Base-by-base conservation (phyloP, 2,888 invertebrate species). In the Bibio marci region DNA sequence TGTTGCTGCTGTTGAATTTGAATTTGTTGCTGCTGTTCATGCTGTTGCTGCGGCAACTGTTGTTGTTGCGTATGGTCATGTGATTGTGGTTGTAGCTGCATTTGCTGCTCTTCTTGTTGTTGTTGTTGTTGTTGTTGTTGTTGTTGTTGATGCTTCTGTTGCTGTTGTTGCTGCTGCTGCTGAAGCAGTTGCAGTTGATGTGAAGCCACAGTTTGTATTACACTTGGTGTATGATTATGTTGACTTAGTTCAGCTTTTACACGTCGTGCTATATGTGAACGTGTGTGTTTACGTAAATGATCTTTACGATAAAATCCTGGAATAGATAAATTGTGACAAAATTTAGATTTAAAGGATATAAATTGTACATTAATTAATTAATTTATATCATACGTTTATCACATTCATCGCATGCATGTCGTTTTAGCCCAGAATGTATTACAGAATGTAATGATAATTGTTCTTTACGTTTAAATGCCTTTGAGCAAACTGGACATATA, bases 401-500 rank as follows among this genome's bases (percentile, higher is more conserved):
- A 50, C 87, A 88, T 55, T 86, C 85, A 38, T 78, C 77, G 56
- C 88, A 88, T 14, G 82, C 69, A 50, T 87, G 86, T 38, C 85
- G 67, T 56, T 87, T 87, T 59, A 86, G 80, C 0, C 87, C 87
- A 1, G 86, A 85, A 56, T 88, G 87, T 50, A 87, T 87, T 42
- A 87, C 85, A 58, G 85, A 83, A 64, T 88, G 87, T 48, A 87
- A 61, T 0, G 85, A 85, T 28, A 88, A 67, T 47, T 88, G 87
- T 55, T 88, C 87, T 66, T 86, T 86, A 48, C 87, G 33, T 52
- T 87, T 86, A 62, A 87, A 87, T 1, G 83, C 82, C 53, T 87
- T 87, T 44, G 83, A 65, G 52, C 86, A 87, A 25, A 86, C 82
- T 10, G 82, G 77, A 62, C 87, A 87, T 7, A 82, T 81, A 61